Evolutionary conservation across 1,140 invertebrate species (phyloP), one percentile per base, ranked within the genome.

Genomic region (Eriosoma lanigerum): DNA sequence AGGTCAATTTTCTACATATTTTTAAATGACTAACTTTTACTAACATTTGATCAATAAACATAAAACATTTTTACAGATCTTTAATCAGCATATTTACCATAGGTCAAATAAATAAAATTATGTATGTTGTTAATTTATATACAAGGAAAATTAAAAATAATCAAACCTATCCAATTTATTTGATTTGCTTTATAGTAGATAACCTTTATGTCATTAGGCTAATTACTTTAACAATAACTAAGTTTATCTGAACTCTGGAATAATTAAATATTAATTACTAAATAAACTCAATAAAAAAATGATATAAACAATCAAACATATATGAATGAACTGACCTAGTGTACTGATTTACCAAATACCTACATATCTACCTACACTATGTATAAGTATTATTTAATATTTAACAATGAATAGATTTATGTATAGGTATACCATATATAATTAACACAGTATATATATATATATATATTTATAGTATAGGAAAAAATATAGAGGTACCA

Each of bases 401-500:
- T 54, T 44, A 52, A 38, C 72, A 58, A 76, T 58, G 52, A 76
- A 38, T 75, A 76, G 19, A 26, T 24, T 8, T 29, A n/a, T 54
- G 29, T 54, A 73, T 54, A 73, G 3, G 29, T 73, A 54, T 73
- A 54, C 6, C 3, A 54, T 73, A 54, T 73, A 32, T 4, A 73
- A 73, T 54, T 5, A 73, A 73, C 12, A 56, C 15, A 24, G 17
- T n/a, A 8, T 19, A 29, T 48, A 19, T 24, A 62, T n/a, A 64
- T 32, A 44, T 12, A 32, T 70, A 56, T 32, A 54, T 54, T 13
- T 3, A 24, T 38, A 75, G 15, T 72, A 29, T 19, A 56, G 17
- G 58, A 76, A 75, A 76, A 76, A 2, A 75, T 24, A 44, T 76
- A 58, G 72, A 76, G 72, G 72, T 76, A 76, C 72, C 72, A n/a